Evolutionary conservation across 2,113 vertebrate genomes (phyloP), one percentile per base, ranked within the genome.

Genomic region (Hipposideros armiger): DNA sequence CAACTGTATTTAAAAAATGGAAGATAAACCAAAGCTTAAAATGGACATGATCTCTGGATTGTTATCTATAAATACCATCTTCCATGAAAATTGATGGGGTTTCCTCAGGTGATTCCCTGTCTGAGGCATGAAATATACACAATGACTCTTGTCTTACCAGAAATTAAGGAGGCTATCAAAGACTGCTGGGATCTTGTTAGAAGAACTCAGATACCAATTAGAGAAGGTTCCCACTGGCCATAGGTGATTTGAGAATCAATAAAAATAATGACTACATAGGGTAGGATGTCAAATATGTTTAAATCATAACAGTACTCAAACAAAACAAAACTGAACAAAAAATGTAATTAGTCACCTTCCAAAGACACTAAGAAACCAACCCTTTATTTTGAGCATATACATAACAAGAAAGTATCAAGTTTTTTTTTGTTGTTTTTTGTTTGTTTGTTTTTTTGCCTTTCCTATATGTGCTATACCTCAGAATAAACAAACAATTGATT

Each of bases 31-130:
- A 76, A 69, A 74, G n/a, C 22, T 78, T 62, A 54, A 84, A 93
- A 91, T 73, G 11, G 77, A 90, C 89, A 91, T 74, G 22, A 36
- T 95, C 78, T 87, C 45, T 28, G 62, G 19, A 83, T 9, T 82
- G 42, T 30, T 54, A 70, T 70, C 30, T 88, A 69, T 36, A 42
- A 87, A 80, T 73, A 56, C 16, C 40, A 58, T 36, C 86, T 85
- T 70, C 22, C 30, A 28, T 9, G 16, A 77, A 81, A 83, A 32
- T 13, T 8, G 40, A 42, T 3, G 28, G 66, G 50, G 0, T 2
- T 22, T 95, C 60, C 20, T 64, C 13, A 11, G 81, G 4, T 45
- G 36, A n/a, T 56, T 58, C 4, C 67, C 7, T 56, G 4, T 54
- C 24, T 70, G 19, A 95, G 11, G 47, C 1, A 72, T 36, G 16